phyloP scores from a whole-genome alignment of 2,888 invertebrate genomes.

The Meganola albula region DNA sequence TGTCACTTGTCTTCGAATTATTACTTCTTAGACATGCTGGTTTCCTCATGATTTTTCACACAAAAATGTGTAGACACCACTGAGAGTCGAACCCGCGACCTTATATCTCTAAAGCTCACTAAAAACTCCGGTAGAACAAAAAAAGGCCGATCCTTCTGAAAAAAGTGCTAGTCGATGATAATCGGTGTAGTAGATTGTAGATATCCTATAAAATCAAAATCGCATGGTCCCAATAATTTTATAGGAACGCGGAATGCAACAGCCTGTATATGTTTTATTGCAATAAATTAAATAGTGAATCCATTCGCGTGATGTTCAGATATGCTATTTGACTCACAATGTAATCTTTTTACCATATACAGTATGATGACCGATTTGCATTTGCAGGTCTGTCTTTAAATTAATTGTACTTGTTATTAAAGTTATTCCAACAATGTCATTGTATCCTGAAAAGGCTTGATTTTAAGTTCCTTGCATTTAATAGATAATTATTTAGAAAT shows the following conservation, averaged over 20 bases:
- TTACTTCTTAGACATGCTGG: too few relatives aligned
- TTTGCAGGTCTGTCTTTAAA: slow-evolving; percentile 56
- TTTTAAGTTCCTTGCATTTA: slow-evolving; percentile 57
- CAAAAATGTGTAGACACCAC: too few relatives aligned
- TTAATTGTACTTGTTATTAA: slow-evolving; percentile 66
- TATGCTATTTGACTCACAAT: slow-evolving; percentile 66
- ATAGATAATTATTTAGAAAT: slow-evolving; percentile 57
- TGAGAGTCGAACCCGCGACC: too few relatives aligned
- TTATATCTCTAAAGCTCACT: too few relatives aligned
- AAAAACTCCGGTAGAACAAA: too few relatives aligned
- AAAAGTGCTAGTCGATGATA: too few relatives aligned
- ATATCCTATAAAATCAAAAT: slow-evolving; percentile 12
- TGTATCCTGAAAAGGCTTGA: slow-evolving; percentile 58
- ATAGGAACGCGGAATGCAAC: slow-evolving; percentile 67
- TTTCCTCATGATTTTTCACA: too few relatives aligned
- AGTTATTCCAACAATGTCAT: slow-evolving; percentile 67
- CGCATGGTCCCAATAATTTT: slow-evolving; percentile 15
- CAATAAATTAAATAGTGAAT: slow-evolving; percentile 71
- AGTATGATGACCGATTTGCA: slow-evolving; percentile 69
- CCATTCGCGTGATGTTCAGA: slow-evolving; percentile 63
- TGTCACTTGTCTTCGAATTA: too few relatives aligned
- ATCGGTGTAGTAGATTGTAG: too few relatives aligned
- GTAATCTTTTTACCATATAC: slow-evolving; percentile 75
- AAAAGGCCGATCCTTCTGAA: too few relatives aligned
- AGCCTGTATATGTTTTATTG: slow-evolving; percentile 68